Percentiles rank a stretch among this genome's conserved stretches.
Evolutionary conservation across 2,888 invertebrate genomes (phyloP).

Genomic region (Tinea trinotella): DNA sequence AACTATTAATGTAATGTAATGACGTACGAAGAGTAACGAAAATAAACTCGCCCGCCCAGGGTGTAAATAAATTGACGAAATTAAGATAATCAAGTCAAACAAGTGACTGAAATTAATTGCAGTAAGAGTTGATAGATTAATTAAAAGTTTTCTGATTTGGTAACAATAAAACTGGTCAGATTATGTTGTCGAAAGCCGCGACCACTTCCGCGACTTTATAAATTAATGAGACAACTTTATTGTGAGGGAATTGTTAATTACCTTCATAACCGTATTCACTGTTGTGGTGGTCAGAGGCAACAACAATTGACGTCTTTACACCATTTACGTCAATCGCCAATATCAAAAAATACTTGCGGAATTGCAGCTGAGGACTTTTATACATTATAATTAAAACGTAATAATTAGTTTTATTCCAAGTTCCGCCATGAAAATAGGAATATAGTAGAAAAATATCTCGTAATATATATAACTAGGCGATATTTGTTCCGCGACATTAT

Average conservation of each 20-base stretch:
- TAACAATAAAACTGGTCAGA: background rate
- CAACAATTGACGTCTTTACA: slow-evolving; percentile 1
- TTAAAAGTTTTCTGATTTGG: background rate
- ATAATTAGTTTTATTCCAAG: background rate
- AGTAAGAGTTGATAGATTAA: background rate
- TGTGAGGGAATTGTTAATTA: background rate
- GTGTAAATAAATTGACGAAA: background rate
- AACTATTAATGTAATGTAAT: background rate
- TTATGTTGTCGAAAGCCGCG: background rate
- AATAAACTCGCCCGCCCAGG: background rate
- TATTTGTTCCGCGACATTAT: too few species aligned
- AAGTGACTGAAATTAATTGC: background rate
- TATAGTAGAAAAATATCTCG: too few species aligned
- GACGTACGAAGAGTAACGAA: background rate
- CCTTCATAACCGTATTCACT: background rate
- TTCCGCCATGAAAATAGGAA: too few species aligned
- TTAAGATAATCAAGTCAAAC: slow-evolving; percentile 1
- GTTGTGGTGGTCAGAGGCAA: background rate
- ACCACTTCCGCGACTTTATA: background rate
- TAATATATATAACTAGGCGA: too few species aligned
- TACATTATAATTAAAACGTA: background rate
- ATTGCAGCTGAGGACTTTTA: background rate
- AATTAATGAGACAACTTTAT: background rate
- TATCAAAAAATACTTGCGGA: background rate
- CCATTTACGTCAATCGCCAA: background rate